phyloP scores from a whole-genome alignment of 2,797 vertebrate species.

The Cryptoprocta ferox region DNA sequence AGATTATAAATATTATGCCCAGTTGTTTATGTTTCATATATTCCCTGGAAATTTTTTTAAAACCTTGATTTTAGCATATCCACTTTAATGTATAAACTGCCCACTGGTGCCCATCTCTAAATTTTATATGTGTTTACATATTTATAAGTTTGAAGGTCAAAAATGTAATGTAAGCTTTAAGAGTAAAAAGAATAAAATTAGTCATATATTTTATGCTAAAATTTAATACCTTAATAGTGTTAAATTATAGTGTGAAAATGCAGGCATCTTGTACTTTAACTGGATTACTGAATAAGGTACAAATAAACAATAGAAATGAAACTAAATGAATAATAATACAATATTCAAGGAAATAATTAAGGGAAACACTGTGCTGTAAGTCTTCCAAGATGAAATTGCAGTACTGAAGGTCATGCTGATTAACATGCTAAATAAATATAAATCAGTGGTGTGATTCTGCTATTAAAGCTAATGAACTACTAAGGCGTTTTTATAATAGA shows the following conservation, averaged over 20 bases:
- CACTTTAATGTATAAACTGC: not conserved
- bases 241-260: not conserved
- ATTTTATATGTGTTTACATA: conserved; percentile 2
- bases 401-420: not conserved
- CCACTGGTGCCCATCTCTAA: not conserved
- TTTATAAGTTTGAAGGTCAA: not conserved
- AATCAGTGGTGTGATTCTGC: not conserved
- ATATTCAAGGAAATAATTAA: conserved; percentile 46
- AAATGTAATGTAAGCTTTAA: not conserved
- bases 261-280: not conserved
- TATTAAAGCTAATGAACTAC: conserved; percentile 31
- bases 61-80: not conserved
- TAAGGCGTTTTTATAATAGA: not conserved
- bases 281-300: not conserved
- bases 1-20: not conserved
- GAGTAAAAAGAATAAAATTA: conserved; percentile 30
- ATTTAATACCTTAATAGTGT: not conserved
- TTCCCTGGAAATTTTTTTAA: not conserved
- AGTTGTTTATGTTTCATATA: not conserved
- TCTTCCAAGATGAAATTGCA: conserved; percentile 32
- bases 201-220: not conserved
- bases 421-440: conserved; percentile 52
- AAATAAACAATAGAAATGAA: conserved; percentile 12
- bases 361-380: not conserved
- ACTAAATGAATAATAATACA: conserved; percentile 7